A percentile compares a stretch with the other conserved stretches of the same genome.
Evolutionary conservation across 2,888 invertebrate species (phyloP).

Genomic region (Drosophila crucigera): DNA sequence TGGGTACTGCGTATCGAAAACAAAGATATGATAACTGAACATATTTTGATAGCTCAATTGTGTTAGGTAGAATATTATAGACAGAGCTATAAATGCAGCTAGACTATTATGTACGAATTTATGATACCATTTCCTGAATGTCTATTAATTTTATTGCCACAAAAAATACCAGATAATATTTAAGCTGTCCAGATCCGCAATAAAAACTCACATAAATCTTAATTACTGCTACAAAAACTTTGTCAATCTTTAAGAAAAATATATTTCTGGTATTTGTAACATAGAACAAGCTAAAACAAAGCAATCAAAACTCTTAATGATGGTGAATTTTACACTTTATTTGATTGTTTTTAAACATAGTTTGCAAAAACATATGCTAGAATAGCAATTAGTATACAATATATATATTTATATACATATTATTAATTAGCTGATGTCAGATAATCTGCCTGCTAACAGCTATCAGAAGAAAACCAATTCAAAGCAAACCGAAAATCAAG

Average conservation of each 20-base stretch:
- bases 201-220: slow-evolving; percentile 5
- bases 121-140: slow-evolving; percentile 19
- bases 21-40: neutral
- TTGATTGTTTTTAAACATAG: neutral
- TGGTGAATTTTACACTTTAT: neutral
- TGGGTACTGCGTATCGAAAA: no score
- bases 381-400: neutral
- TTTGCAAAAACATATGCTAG: no score
- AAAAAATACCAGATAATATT: neutral
- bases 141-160: neutral
- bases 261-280: neutral
- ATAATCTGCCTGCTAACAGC: neutral
- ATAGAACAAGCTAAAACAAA: neutral
- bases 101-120: slow-evolving; percentile 13
- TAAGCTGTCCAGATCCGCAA: neutral
- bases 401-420: neutral
- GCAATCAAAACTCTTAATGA: neutral
- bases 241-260: neutral
- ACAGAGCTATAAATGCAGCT: neutral
- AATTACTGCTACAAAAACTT: neutral
- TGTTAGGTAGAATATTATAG: neutral
- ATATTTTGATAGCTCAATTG: neutral
- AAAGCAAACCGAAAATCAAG: neutral
- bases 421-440: neutral
- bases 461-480: neutral